A percentile compares a stretch with the other conserved stretches of the same genome.
Evolutionary conservation across 2,113 vertebrate species (phyloP).

Genomic region (Indicator indicator): DNA sequence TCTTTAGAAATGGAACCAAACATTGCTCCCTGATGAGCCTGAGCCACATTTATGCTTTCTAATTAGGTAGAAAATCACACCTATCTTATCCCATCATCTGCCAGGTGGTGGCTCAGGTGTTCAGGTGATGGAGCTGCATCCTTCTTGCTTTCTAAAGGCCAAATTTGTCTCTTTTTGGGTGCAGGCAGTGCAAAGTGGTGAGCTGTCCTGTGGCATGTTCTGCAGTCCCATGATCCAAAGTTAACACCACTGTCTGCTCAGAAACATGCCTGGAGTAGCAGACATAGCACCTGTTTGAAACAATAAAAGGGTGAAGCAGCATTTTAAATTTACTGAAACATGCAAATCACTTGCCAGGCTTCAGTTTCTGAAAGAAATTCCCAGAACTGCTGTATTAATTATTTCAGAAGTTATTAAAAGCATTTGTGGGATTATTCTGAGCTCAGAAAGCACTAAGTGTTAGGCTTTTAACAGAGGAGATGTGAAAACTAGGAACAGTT

Average conservation of each 20-base stretch:
- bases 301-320: background rate
- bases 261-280: background rate
- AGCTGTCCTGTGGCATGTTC: background rate
- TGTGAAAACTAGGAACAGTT: background rate
- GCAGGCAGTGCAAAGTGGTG: rapidly evolving
- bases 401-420: background rate
- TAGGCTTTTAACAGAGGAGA: background rate
- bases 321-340: background rate
- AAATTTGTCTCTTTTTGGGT: background rate
- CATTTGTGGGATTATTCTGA: background rate
- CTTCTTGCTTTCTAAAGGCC: background rate
- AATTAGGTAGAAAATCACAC: background rate
- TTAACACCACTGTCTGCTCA: background rate
- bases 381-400: background rate
- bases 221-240: background rate
- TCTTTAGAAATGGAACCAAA: background rate
- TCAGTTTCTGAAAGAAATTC: background rate
- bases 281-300: background rate
- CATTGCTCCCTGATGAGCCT: background rate
- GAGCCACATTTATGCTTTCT: background rate
- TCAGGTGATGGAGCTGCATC: background rate
- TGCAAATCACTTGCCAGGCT: background rate
- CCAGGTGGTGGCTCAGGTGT: background rate
- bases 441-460: background rate
- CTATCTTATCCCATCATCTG: background rate